These are phyloP conservation scores for Hypercompe scribonia DNA, from an alignment of 2,888 invertebrate species.

Conservation along the genomic window DNA sequence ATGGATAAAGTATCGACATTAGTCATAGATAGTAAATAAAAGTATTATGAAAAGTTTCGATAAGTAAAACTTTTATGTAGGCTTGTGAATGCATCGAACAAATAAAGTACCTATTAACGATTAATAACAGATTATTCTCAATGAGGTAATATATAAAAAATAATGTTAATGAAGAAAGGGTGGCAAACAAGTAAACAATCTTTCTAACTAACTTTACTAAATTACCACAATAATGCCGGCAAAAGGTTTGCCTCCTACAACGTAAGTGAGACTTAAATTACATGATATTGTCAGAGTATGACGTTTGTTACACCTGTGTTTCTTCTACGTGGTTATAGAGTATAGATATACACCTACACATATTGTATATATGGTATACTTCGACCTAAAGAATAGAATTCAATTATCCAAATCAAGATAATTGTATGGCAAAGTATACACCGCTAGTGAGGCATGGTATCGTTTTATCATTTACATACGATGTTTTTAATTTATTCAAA, in stretches of 20 bases:
- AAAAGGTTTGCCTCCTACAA: not conserved
- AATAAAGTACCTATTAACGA: not conserved
- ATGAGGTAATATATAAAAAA: not conserved
- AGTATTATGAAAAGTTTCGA: constrained; percentile 13
- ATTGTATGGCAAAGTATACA: not conserved
- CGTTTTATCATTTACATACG: not conserved
- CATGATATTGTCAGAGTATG: not conserved
- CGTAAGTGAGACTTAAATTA: not conserved
- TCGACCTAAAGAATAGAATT: not conserved
- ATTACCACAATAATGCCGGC: not conserved
- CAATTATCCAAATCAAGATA: not conserved
- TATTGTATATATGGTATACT: not conserved
- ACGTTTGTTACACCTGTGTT: not conserved
- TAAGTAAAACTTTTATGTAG: constrained; percentile 6
- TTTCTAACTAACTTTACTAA: not conserved
- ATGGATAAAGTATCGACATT: constrained; percentile 37
- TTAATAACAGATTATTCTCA: not conserved
- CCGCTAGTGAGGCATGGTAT: not conserved
- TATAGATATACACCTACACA: not conserved
- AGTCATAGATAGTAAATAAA: constrained; percentile 30
- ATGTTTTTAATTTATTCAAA: no score
- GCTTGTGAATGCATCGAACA: not conserved
- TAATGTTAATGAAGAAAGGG: not conserved
- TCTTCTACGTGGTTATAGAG: not conserved
- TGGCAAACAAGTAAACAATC: not conserved